Percentiles rank a stretch among this genome's conserved stretches.
Conservation (phyloP, 2,888 invertebrate genomes). For the Agonopterix subpropinquella region DNA sequence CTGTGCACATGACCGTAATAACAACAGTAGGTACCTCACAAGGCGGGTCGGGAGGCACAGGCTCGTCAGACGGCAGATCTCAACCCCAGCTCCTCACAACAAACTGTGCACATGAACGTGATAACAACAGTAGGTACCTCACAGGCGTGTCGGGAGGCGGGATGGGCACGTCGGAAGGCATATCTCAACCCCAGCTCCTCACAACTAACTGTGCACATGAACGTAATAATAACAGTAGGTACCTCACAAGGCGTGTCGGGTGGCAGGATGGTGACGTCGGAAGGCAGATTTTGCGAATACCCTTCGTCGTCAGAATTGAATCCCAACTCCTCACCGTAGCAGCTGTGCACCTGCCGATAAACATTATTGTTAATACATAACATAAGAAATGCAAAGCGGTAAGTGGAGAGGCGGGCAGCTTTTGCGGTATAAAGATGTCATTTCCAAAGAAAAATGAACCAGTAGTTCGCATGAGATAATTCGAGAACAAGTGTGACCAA, state of each 20-base stretch:
- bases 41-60: slow-evolving; percentile 35
- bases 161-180: slow-evolving; percentile 35
- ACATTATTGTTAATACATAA: not conserved
- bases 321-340: slow-evolving; percentile 95
- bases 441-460: too few relatives aligned
- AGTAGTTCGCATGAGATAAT: too few relatives aligned
- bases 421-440: too few relatives aligned
- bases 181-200: slow-evolving; percentile 90
- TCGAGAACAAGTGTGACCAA: too few relatives aligned
- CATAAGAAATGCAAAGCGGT: not conserved
- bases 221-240: not conserved
- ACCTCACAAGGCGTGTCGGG: slow-evolving; percentile 30
- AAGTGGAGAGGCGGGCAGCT: too few relatives aligned
- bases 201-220: slow-evolving; percentile 91
- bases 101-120: slow-evolving; percentile 83
- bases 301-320: slow-evolving; percentile 95
- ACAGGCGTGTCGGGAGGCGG: slow-evolving; percentile 38
- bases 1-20: slow-evolving; percentile 78
- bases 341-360: slow-evolving; percentile 85
- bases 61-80: slow-evolving; percentile 48
- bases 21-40: not conserved
- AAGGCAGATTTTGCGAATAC: slow-evolving; percentile 76
- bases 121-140: not conserved
- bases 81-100: slow-evolving; percentile 96
- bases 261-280: slow-evolving; percentile 38